phyloP scores from a whole-genome alignment of 2,888 invertebrate species.

The Parnassius smintheus region DNA sequence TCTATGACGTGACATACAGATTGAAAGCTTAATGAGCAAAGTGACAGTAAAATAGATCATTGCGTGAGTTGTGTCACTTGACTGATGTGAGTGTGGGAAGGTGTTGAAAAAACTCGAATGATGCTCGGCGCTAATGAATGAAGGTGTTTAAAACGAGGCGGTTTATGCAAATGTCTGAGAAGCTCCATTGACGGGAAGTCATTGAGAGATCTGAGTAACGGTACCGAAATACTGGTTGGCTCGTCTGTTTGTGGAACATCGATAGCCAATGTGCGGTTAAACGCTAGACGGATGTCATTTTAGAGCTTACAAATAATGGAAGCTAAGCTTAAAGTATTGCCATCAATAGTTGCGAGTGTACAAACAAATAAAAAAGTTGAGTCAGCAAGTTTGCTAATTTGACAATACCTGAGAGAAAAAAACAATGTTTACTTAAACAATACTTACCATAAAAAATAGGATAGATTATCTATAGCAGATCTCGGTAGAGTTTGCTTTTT shows the following conservation, averaged over 20 bases:
- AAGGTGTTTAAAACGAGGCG: slow-evolving; percentile 32
- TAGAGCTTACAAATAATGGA: neutral
- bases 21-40: neutral
- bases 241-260: neutral
- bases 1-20: too few relatives aligned
- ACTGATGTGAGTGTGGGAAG: slow-evolving; percentile 6
- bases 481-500: too few relatives aligned
- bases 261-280: neutral
- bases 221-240: slow-evolving; percentile 28
- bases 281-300: neutral
- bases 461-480: too few relatives aligned
- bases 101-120: slow-evolving; percentile 17
- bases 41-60: slow-evolving; percentile 1
- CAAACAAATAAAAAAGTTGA: too few relatives aligned
- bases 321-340: neutral
- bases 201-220: slow-evolving; percentile 30
- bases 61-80: neutral
- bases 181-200: slow-evolving; percentile 37
- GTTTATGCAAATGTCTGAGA: slow-evolving; percentile 36
- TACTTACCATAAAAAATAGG: too few relatives aligned
- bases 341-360: too few relatives aligned
- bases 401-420: too few relatives aligned
- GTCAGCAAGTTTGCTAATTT: too few relatives aligned
- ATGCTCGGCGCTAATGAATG: slow-evolving; percentile 36
- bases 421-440: too few relatives aligned